These are phyloP conservation scores for Proales similis DNA, from an alignment of 1,140 invertebrate genomes.

Conservation along the genomic window DNA sequence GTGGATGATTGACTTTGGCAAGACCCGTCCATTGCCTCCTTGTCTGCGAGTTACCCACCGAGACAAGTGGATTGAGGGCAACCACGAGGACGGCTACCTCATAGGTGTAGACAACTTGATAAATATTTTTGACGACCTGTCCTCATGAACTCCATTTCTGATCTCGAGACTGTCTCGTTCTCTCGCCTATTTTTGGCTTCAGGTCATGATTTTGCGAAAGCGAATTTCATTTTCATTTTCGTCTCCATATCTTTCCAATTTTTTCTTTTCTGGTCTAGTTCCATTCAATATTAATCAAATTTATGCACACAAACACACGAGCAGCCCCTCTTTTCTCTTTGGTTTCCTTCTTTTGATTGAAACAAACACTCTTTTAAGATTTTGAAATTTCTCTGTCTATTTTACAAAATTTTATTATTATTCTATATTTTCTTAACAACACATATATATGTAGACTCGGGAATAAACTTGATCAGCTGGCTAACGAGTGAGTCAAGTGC, in stretches of 20 bases:
- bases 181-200: neutral
- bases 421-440: neutral
- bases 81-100: slow-evolving; percentile 94
- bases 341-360: slow-evolving; percentile 2
- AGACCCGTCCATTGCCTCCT: slow-evolving; percentile 63
- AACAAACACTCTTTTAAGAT: slow-evolving; percentile 6
- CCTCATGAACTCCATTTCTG: no score
- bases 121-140: slow-evolving; percentile 60
- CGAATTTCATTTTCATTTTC: neutral
- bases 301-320: neutral
- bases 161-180: slow-evolving; percentile 4
- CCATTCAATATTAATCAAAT: neutral
- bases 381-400: neutral
- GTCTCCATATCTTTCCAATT: neutral
- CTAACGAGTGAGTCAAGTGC: no score
- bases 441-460: no score
- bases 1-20: slow-evolving; percentile 98
- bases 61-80: slow-evolving; percentile 82
- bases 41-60: slow-evolving; percentile 67
- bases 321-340: neutral
- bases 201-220: neutral
- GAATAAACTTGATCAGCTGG: no score
- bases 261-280: neutral
- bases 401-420: neutral
- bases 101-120: slow-evolving; percentile 89